A percentile compares a stretch with the other conserved stretches of the same genome.
Evolutionary conservation across 2,797 vertebrate genomes (phyloP).

Genomic region (Brachyrhaphis roseni): DNA sequence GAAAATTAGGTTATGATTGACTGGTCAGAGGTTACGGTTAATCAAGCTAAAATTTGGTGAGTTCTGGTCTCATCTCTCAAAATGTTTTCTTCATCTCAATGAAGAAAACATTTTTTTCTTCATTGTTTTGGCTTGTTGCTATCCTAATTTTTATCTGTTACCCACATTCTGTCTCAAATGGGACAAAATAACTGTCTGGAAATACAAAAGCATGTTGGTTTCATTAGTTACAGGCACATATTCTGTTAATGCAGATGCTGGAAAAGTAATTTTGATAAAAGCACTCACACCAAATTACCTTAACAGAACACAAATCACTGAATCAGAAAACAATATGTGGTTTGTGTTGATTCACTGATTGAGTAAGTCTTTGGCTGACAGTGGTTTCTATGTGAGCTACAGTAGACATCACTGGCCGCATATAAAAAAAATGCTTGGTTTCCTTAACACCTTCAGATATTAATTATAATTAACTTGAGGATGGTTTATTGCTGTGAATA

Average conservation of each 20-base stretch:
- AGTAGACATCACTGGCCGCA: neutral
- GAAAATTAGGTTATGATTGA: neutral
- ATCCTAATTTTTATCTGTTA: neutral
- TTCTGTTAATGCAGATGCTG: constrained; percentile 15
- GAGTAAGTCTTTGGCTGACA: neutral
- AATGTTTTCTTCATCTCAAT: too few relatives aligned
- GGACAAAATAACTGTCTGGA: constrained; percentile 9
- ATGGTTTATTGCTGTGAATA: constrained; percentile 17
- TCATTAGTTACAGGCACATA: neutral
- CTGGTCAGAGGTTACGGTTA: neutral
- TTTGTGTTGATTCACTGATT: constrained; percentile 22
- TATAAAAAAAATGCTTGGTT: constrained; percentile 9
- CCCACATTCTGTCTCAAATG: neutral
- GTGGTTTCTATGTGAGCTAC: constrained; percentile 16
- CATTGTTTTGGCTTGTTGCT: neutral
- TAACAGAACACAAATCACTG: constrained; percentile 4
- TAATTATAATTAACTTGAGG: neutral
- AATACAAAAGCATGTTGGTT: constrained; percentile 18
- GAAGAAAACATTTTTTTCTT: neutral
- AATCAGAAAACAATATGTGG: constrained; percentile 12
- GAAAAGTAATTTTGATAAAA: constrained; percentile 15
- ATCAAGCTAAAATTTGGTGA: neutral
- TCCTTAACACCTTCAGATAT: constrained; percentile 1
- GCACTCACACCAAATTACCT: neutral
- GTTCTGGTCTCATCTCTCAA: neutral